Conservation (phyloP, 2,888 invertebrate species). For the Baronia brevicornis region DNA sequence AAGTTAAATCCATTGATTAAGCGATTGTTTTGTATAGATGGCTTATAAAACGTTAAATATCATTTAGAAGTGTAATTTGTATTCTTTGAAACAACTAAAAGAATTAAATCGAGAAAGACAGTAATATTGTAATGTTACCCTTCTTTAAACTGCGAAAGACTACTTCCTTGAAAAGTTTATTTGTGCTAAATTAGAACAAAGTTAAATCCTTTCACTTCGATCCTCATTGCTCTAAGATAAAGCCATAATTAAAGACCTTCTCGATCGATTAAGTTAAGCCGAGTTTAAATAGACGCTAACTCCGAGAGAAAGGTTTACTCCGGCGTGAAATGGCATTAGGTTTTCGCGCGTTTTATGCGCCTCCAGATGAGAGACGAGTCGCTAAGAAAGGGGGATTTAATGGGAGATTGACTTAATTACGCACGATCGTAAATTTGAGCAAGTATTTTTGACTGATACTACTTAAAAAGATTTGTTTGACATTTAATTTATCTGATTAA, state of each 20-base stretch:
- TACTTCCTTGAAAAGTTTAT: conserved; percentile 30
- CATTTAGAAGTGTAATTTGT: too few relatives aligned
- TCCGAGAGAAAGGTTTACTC: conserved; percentile 73
- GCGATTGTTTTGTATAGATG: too few relatives aligned
- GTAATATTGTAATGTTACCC: conserved; percentile 9
- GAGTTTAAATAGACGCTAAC: conserved; percentile 75
- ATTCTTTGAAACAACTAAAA: too few relatives aligned
- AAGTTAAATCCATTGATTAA: too few relatives aligned
- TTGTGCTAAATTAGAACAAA: conserved; percentile 41
- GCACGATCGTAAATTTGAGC: conserved; percentile 54
- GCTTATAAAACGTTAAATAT: too few relatives aligned
- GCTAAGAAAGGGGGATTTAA: conserved; percentile 72
- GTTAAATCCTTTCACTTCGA: conserved; percentile 56
- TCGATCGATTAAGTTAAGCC: conserved; percentile 73
- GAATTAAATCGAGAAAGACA: conserved; percentile 9
- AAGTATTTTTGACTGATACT: conserved; percentile 67
- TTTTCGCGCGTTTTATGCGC: conserved; percentile 70
- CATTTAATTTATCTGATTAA: too few relatives aligned
- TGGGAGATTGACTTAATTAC: conserved; percentile 72
- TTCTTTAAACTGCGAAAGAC: conserved; percentile 16
- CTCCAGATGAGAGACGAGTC: conserved; percentile 52
- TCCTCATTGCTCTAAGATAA: conserved; percentile 65
- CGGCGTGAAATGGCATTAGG: conserved; percentile 75
- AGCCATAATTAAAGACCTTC: conserved; percentile 74
- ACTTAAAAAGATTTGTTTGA: conserved; percentile 44